Evolutionary conservation across 2,888 invertebrate species (phyloP).

Genomic region (Perizoma flavofasciatum): DNA sequence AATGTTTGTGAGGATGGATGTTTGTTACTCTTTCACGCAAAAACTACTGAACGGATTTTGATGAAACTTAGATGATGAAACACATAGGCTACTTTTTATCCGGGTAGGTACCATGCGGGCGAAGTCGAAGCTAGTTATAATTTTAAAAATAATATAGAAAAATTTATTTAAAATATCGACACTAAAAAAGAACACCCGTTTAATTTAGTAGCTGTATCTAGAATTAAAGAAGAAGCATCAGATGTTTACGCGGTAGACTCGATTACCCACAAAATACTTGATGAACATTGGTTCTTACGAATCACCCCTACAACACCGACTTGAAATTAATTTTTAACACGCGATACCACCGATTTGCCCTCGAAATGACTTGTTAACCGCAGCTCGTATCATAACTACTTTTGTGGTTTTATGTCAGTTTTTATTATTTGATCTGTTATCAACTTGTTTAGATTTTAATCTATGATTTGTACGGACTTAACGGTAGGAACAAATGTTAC

Average conservation of each 20-base stretch:
- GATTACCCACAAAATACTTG: conserved; percentile 11
- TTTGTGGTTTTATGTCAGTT: conserved; percentile 66
- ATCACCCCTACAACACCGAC: conserved; percentile 22
- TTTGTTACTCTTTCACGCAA: too few relatives aligned
- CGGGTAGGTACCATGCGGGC: too few relatives aligned
- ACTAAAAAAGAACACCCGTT: too few relatives aligned
- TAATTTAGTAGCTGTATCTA: too few relatives aligned
- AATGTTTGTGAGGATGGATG: too few relatives aligned
- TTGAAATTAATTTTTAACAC: conserved; percentile 76
- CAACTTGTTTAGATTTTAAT: conserved; percentile 58
- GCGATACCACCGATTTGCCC: conserved; percentile 70
- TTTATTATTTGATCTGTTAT: conserved; percentile 61
- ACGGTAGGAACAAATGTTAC: conserved; percentile 40
- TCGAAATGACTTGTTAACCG: conserved; percentile 67
- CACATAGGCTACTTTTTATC: too few relatives aligned
- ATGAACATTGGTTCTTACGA: conserved; percentile 18
- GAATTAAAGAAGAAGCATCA: too few relatives aligned
- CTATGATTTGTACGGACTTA: conserved; percentile 46
- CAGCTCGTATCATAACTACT: conserved; percentile 58
- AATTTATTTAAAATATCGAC: too few relatives aligned
- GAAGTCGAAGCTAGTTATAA: too few relatives aligned
- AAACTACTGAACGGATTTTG: too few relatives aligned
- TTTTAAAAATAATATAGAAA: too few relatives aligned
- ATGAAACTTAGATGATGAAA: too few relatives aligned
- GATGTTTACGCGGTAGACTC: neutral